Percentiles rank a stretch among this genome's conserved stretches.
phyloP scores from a whole-genome alignment of 2,113 vertebrate species.

The Nothoprocta pentlandii region DNA sequence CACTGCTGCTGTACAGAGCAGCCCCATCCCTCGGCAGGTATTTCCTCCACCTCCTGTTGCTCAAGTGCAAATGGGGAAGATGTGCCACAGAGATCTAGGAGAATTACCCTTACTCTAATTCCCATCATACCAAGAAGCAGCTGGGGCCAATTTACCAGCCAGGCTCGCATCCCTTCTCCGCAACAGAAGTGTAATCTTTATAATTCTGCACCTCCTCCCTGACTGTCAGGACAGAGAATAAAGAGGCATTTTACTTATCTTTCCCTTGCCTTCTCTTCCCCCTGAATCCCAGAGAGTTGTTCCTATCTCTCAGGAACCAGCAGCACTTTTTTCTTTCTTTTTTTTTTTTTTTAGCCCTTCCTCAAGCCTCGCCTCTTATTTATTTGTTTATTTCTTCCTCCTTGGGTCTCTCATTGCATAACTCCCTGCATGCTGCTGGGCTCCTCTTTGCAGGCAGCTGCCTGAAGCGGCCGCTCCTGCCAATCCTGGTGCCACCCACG shows the following conservation, averaged over 20 bases:
- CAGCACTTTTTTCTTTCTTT: not conserved
- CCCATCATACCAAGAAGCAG: fast-evolving
- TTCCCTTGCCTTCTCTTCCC: not conserved
- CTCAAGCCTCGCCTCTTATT: not conserved
- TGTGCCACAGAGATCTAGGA: fast-evolving
- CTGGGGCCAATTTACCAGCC: not conserved
- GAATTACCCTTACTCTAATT: not conserved
- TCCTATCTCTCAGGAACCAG: not conserved
- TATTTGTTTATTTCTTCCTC: not conserved
- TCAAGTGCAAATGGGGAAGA: not conserved
- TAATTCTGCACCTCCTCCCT: fast-evolving
- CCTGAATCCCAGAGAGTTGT: not conserved
- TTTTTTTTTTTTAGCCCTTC: no score
- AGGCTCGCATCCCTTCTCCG: not conserved
- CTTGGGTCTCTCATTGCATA: fast-evolving
- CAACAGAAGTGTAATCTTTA: fast-evolving
- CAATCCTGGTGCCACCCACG: not conserved
- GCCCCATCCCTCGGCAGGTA: not conserved
- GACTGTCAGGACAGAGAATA: not conserved
- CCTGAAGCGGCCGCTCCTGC: not conserved
- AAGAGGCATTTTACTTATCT: fast-evolving
- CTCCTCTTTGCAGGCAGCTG: not conserved
- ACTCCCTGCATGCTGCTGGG: not conserved
- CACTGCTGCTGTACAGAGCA: not conserved
- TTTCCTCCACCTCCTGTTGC: not conserved